phyloP scores from a whole-genome alignment of 2,113 vertebrate species.

The Eudyptes chrysolophus region DNA sequence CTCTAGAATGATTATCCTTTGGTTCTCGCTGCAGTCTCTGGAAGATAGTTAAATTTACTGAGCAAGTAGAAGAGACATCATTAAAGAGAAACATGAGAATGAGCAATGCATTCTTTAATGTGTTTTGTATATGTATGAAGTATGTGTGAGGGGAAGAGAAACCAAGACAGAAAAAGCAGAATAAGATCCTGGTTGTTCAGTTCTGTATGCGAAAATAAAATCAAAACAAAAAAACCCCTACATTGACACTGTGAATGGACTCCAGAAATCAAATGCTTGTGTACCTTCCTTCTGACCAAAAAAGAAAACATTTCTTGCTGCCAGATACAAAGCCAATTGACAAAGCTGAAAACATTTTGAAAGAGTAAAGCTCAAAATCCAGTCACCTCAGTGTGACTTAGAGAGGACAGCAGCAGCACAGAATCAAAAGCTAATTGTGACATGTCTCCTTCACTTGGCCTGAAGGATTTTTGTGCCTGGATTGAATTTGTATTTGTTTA shows the following conservation, averaged over 20 bases:
- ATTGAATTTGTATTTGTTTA: not conserved
- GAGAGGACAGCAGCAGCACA: not conserved
- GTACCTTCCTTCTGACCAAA: not conserved
- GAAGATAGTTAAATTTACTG: not conserved
- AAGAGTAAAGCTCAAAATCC: not conserved
- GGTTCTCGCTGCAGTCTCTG: not conserved
- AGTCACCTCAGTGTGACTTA: not conserved
- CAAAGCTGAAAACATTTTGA: not conserved
- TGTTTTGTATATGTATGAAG: not conserved
- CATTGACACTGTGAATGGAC: not conserved
- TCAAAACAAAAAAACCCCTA: rapidly evolving
- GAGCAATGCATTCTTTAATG: not conserved
- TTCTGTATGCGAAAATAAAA: not conserved
- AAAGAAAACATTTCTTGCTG: not conserved
- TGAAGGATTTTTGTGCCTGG: not conserved
- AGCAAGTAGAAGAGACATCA: not conserved
- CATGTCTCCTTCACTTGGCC: not conserved
- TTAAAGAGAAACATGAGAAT: not conserved
- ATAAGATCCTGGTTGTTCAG: not conserved
- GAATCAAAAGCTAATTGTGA: not conserved
- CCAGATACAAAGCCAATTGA: not conserved
- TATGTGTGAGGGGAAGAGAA: not conserved
- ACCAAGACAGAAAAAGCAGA: not conserved
- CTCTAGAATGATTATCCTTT: not conserved
- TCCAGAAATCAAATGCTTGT: not conserved